Base-by-base conservation (phyloP, 2,113 vertebrate species). In the Bombycilla garrulus region DNA sequence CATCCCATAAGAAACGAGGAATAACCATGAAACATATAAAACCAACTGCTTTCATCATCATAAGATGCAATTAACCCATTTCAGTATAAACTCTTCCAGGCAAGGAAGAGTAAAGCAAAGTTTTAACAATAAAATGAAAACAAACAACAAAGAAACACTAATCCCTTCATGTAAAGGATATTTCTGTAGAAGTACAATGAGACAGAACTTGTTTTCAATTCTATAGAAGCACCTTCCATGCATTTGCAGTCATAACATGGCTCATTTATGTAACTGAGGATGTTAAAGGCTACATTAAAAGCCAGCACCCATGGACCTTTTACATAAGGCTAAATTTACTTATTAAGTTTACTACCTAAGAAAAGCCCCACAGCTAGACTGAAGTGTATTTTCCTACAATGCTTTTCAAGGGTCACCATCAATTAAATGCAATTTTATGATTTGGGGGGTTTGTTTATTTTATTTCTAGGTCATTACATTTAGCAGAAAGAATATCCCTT, bases 21-120 rank as follows among this genome's bases (percentile, higher is more conserved):
- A 71, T 62, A 95, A 66, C 82, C 16, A 65, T 18, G 33, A 94
- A 62, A 94, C n/a, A 26, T 45, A 73, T 28, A 48, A 92, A 77
- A 33, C 35, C 10, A 80, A 62, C 35, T 70, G 56, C 61, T 92
- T 93, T 84, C 56, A 92, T 74, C 92, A 92, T 65, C 48, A 33
- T n/a, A 93, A 92, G 31, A 80, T 10, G 29, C 74, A 92, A 56
- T 86, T 73, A 92, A 91, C 70, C 89, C 35, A 85, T 64, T 92
- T 92, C 69, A 93, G 53, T 66, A 86, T 16, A 47, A 96, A 69
- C 45, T 45, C 83, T 87, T 48, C n/a, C 21, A 56, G 56, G 78
- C 40, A 61, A 1, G 38, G 56, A 86, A 69, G 42, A 66, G 60
- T 35, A 54, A 78, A 81, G 50, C 33, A 58, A 91, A 86, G 35